Evolutionary conservation across 2,888 invertebrate genomes (phyloP).

Genomic region (Cylloceria caligata): DNA sequence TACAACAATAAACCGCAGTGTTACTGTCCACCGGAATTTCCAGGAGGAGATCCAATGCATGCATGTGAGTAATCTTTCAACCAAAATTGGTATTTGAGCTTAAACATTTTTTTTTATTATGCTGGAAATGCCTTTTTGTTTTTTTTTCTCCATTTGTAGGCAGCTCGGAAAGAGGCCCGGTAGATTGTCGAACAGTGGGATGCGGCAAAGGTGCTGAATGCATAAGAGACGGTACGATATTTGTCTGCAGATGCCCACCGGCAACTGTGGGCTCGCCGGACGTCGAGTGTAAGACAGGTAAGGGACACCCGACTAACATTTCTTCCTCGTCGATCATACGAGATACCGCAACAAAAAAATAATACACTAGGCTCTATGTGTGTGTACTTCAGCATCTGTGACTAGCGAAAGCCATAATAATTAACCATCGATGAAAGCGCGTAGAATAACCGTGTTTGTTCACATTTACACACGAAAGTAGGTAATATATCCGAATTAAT

Average conservation of each 20-base stretch:
- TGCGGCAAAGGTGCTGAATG: constrained; percentile 95
- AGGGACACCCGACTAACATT: constrained; percentile 78
- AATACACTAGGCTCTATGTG: constrained; percentile 71
- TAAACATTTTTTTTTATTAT: no score
- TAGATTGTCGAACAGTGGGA: constrained; percentile 93
- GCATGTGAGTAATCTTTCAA: constrained; percentile 89
- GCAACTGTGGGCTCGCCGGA: constrained; percentile 91
- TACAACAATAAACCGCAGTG: constrained; percentile 90
- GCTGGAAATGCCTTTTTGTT: background rate
- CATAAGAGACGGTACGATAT: constrained; percentile 93
- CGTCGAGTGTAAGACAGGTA: constrained; percentile 89
- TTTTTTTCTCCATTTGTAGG: constrained; percentile 71
- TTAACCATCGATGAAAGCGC: constrained; percentile 75
- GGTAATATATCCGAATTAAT: constrained; percentile 68
- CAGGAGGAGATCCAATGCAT: constrained; percentile 93
- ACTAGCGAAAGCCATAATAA: constrained; percentile 81
- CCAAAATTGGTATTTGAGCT: background rate
- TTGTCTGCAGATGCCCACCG: constrained; percentile 92
- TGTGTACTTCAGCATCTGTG: constrained; percentile 81
- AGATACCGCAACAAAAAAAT: background rate
- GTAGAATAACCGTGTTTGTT: constrained; percentile 83
- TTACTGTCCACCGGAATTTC: constrained; percentile 93
- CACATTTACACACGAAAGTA: constrained; percentile 71
- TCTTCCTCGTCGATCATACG: constrained; percentile 10
- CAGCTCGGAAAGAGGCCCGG: constrained; percentile 79